Evolutionary conservation across 37 sponge, comb jelly and placozoan genomes (phyloP), one percentile per base, ranked within the genome.

Genomic region (Aplysina aerophoba): DNA sequence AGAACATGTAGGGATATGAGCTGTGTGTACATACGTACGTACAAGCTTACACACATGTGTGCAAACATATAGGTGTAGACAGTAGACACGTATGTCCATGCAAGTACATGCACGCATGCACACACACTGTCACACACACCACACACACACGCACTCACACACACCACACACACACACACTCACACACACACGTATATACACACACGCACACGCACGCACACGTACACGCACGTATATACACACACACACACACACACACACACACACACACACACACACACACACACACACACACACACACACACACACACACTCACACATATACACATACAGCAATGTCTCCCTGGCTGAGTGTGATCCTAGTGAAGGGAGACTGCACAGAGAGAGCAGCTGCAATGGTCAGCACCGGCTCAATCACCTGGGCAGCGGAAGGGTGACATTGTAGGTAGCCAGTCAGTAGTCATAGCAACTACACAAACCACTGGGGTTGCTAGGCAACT

Each of bases 331-430:
- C 91, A 73, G 56, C 83, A 53, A 87, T 84, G 50, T 91, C 81
- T 53, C 80, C 87, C 37, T 91, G 88, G 27, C 91, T 87, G 28
- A 91, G 55, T 19, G 82, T 40, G 0, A 89, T 84, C 73, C 92
- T 38, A 65, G 67, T 89, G 67, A 95, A 95, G 11, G 96, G 96
- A 24, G 93, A 92, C 92, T 97, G 98, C 27, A 97, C 93, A 79
- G 92, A 93, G 31, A 97, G 87, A 22, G 88, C 93, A 88, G 98
- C 98, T 40, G 95, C 95, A 25, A 97, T 83, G 0, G 87, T 89
- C 58, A 97, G 79, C 21, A 93, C 89, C 30, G 95, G 93, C 64
- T 93, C 93, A 53, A 92, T 81, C 61, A 97, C 92, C 91, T 95
- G 80, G 34, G 59, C 25, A 81, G n/a, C n/a, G n/a, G n/a, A n/a